A percentile compares a stretch with the other conserved stretches of the same genome.
These are phyloP conservation scores for Tromatobia lineatoria DNA, from an alignment of 2,888 invertebrate species.

Conservation along the genomic window DNA sequence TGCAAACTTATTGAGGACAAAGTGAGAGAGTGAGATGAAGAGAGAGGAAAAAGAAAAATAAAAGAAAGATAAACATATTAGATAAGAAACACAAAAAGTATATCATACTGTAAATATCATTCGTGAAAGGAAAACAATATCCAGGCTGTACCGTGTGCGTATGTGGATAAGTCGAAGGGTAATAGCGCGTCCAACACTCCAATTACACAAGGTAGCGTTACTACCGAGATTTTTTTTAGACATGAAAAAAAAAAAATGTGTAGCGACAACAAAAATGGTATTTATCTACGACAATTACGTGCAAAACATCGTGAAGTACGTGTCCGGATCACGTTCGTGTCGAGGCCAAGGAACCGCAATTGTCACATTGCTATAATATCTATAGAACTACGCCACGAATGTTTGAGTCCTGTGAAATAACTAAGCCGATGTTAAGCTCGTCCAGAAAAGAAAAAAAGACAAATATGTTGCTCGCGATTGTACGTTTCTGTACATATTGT, in stretches of 20 bases:
- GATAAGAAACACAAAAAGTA: conserved; percentile 39
- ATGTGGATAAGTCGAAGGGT: conserved; percentile 42
- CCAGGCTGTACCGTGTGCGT: conserved; percentile 42
- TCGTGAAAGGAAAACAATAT: conserved; percentile 45
- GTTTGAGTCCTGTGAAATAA: conserved; percentile 74
- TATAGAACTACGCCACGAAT: conserved; percentile 37
- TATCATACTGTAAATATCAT: conserved; percentile 62
- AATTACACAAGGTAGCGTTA: conserved; percentile 75
- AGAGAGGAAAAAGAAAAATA: conserved; percentile 12
- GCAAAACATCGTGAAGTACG: conserved; percentile 31
- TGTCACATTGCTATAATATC: conserved; percentile 40
- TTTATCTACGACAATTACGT: conserved; percentile 69
- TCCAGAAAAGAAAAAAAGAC: conserved; percentile 67
- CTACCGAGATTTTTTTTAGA: conserved; percentile 73
- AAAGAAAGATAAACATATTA: conserved; percentile 23
- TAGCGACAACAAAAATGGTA: conserved; percentile 65
- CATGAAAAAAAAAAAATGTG: conserved; percentile 61
- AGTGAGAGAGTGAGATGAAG: conserved; percentile 10
- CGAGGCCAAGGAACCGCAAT: conserved; percentile 35
- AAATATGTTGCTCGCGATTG: conserved; percentile 79
- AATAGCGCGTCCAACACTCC: conserved; percentile 69
- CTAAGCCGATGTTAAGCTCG: conserved; percentile 74
- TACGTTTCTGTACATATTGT: conserved; percentile 85
- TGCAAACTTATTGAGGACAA: conserved; percentile 33
- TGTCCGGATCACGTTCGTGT: conserved; percentile 22